Percentiles rank a stretch among this genome's conserved stretches.
phyloP scores from a whole-genome alignment of 1,140 invertebrate species.

The Trichonephila clavata region DNA sequence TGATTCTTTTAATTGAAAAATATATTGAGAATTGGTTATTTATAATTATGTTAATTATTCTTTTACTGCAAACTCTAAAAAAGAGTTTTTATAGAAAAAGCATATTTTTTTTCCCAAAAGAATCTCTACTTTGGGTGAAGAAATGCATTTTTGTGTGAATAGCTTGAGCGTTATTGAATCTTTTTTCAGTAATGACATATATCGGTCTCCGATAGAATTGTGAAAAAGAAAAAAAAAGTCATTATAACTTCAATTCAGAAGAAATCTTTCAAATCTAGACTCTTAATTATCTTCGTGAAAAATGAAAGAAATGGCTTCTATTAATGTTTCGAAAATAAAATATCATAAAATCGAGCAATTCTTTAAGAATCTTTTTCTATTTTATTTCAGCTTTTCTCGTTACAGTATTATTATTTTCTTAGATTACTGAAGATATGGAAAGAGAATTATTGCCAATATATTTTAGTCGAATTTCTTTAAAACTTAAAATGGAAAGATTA shows the following conservation, averaged over 20 bases:
- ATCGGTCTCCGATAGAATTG: constrained; percentile 20
- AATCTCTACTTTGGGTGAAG: not conserved
- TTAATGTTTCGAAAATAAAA: constrained; percentile 45
- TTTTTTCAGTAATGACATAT: constrained; percentile 22
- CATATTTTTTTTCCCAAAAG: too few species aligned
- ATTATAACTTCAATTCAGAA: constrained; percentile 38
- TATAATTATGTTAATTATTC: too few species aligned
- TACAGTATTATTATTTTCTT: constrained; percentile 47
- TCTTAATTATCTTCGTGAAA: constrained; percentile 38
- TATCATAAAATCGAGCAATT: not conserved
- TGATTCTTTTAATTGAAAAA: too few species aligned
- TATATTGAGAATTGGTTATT: too few species aligned
- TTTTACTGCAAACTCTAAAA: too few species aligned
- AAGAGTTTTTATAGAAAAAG: too few species aligned
- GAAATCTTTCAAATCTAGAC: constrained; percentile 39
- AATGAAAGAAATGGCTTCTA: not conserved
- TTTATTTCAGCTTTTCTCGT: not conserved
- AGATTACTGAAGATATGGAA: not conserved
- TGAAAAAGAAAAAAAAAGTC: constrained; percentile 21
- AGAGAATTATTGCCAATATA: not conserved
- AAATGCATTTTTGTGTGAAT: not conserved
- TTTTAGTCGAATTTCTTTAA: too few species aligned
- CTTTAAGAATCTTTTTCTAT: constrained; percentile 9
- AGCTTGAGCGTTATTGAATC: constrained; percentile 34
- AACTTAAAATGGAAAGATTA: too few species aligned